Base-by-base conservation (phyloP, 1,140 invertebrate genomes). In the Pseudomyrmex dendroicus region DNA sequence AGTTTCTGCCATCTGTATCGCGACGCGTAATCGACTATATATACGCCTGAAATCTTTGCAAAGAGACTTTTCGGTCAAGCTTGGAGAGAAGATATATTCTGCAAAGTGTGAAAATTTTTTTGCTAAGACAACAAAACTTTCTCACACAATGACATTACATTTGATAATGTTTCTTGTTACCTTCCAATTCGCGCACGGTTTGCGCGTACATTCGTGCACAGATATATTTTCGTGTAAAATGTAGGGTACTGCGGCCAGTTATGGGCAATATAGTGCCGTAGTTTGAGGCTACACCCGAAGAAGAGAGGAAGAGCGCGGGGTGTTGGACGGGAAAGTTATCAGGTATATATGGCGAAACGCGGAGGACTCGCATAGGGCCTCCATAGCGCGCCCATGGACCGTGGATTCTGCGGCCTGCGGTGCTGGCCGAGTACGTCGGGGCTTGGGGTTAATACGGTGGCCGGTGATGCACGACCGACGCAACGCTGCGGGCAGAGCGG, bases 381-480 rank as follows among this genome's bases (percentile, higher is more conserved):
- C 67, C 83, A 25, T 25, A 25, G 85, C 68, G 82, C 56, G 57
- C 64, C 86, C 85, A 74, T 87, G 85, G 68, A 88, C 86, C 86
- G 84, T 73, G 87, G 87, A 89, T 72, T 84, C 86, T 89, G 88
- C 82, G 88, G 88, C 84, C 84, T 89, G 87, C 76, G 87, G 87
- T 86, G 46, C 84, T 76, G 73, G 86, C 83, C 84, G 86, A 85
- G 72, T 89, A 89, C 86, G 89, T 91, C 68, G 66, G 84, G 84
- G 89, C 88, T 91, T 91, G 90, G 92, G 92, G 93, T 93, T 93
- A 93, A 93, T 93, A 93, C 91, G 84, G 91, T 91, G 90, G 91
- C 92, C 90, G 90, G 91, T 93, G 92, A 93, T 93, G 91, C 93
- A 93, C 93, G 93, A 92, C 90, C 91, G 89, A 93, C 92, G 92